phyloP scores from a whole-genome alignment of 2,888 invertebrate genomes.

The Cerastis leucographa region DNA sequence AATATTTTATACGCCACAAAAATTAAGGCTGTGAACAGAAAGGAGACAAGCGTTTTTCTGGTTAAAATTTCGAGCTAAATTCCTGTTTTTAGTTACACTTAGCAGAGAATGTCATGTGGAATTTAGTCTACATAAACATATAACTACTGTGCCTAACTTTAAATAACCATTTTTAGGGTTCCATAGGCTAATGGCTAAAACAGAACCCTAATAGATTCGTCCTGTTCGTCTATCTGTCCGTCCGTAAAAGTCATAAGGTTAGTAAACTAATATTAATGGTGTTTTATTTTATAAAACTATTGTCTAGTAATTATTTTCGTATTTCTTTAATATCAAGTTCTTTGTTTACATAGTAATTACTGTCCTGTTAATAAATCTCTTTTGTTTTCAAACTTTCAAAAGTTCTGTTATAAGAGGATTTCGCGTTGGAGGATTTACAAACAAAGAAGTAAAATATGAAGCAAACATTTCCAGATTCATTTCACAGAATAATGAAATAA shows the following conservation, averaged over 20 bases:
- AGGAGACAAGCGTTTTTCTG: neutral
- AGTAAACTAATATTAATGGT: too few relatives aligned
- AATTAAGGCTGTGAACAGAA: slow-evolving; percentile 3
- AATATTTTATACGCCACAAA: slow-evolving; percentile 33
- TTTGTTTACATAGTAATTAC: neutral
- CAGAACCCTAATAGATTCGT: too few relatives aligned
- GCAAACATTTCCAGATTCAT: neutral
- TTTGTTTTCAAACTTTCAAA: neutral
- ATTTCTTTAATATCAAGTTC: too few relatives aligned
- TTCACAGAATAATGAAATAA: neutral
- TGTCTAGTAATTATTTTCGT: neutral
- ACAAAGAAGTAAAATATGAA: neutral
- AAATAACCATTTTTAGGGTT: too few relatives aligned
- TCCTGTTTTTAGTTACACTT: neutral
- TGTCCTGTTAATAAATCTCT: neutral
- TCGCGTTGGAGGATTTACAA: neutral
- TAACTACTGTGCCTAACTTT: too few relatives aligned
- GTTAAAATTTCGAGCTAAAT: neutral
- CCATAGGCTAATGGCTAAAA: too few relatives aligned
- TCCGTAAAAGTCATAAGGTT: too few relatives aligned
- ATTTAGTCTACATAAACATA: too few relatives aligned
- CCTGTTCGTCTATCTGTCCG: too few relatives aligned
- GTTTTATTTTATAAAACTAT: neutral
- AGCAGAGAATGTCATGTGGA: neutral
- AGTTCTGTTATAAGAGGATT: neutral